Evolutionary conservation across 2,888 invertebrate species (phyloP), one percentile per base, ranked within the genome.

Genomic region (Hipparchia semele): DNA sequence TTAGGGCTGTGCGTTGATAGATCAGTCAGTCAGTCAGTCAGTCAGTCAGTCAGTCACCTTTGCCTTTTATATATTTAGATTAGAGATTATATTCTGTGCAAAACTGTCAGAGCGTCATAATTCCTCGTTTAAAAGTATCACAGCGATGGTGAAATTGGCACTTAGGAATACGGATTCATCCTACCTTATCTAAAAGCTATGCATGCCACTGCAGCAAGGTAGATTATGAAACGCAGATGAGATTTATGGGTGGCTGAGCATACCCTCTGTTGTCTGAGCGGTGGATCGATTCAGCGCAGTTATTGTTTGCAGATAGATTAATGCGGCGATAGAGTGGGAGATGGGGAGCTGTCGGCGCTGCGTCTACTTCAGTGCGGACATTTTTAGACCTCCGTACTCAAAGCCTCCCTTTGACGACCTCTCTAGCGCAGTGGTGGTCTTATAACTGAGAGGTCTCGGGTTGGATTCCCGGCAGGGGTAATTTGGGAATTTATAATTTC

Each of bases 291-390:
- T 60, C 51, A 53, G 61, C 61, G 51, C 53, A 53, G 61, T 69
- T 69, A 69, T 60, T 69, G 69, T 69, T 61, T 69, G 61, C 69
- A 61, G 60, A 69, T 61, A 69, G 60, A 69, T 60, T 68, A 68
- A 68, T 68, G 68, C 68, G 59, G 68, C 68, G 68, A 49, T 60
- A 46, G 59, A 60, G 68, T 0, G 51, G 49, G 59, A 12, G 23
- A 51, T 4, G 59, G 46, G 61, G 56, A 13, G 58, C 58, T 23
- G 58, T 8, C 23, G 58, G 8, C 58, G 23, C 58, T 8, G 8
- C 23, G 58, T 23, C 58, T 8, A 23, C 58, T 58, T 13, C 53
- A 13, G 8, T 23, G 58, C 58, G 58, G 58, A 58, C 58, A 23
- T 58, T 58, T 58, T 53, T 58, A 49, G 49, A 5, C 6, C 7